Percentiles rank a stretch among this genome's conserved stretches.
Evolutionary conservation across 2,113 vertebrate species (phyloP).

Genomic region (Cairina moschata): DNA sequence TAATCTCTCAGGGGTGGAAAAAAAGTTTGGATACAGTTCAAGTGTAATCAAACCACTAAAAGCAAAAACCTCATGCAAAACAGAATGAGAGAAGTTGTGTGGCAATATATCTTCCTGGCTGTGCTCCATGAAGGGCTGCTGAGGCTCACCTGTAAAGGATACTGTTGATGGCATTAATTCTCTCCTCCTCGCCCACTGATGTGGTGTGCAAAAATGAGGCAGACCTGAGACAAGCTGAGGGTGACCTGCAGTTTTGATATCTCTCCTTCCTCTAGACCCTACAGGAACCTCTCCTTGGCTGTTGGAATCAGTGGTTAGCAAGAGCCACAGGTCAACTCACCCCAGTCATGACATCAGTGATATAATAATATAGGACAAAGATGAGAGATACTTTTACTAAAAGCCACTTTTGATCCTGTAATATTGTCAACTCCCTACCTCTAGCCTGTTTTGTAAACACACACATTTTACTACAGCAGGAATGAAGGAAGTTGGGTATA

Average conservation of each 20-base stretch:
- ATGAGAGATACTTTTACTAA: not conserved
- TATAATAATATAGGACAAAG: not conserved
- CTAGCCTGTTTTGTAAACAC: not conserved
- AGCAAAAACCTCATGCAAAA: not conserved
- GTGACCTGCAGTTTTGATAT: not conserved
- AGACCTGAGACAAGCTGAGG: not conserved
- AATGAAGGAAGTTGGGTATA: not conserved
- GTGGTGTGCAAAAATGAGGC: not conserved
- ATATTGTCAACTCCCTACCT: not conserved
- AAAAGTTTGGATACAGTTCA: not conserved
- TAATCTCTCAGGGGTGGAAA: not conserved
- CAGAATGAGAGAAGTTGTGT: not conserved
- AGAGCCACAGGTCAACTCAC: not conserved
- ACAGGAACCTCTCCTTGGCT: not conserved
- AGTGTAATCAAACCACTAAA: not conserved
- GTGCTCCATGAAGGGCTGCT: not conserved
- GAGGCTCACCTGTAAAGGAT: not conserved
- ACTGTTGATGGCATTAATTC: not conserved
- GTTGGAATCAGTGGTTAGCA: accelerated
- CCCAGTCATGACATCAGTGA: not conserved
- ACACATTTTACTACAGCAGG: not conserved
- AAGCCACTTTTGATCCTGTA: not conserved
- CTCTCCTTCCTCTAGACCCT: not conserved
- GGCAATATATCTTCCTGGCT: accelerated
- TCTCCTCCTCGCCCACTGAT: not conserved